Conservation (phyloP, 2,113 vertebrate species). For the Vicugna pacos region DNA sequence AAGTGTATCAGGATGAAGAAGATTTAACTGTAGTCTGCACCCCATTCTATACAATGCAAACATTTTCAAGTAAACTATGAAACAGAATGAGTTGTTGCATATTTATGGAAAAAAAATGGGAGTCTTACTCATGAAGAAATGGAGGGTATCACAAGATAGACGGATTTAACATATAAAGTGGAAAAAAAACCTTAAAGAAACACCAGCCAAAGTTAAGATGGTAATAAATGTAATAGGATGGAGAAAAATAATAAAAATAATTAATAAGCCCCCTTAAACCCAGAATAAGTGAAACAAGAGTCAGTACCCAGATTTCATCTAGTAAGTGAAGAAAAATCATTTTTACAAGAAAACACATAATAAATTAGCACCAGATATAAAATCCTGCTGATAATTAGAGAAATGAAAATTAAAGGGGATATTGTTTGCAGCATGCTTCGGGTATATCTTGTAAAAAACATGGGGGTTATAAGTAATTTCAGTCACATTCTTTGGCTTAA, state of each 20-base stretch:
- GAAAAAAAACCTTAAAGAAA: not conserved
- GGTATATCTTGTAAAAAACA: not conserved
- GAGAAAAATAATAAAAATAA: not conserved
- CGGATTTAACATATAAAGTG: slow-evolving; percentile 13
- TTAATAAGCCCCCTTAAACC: not conserved
- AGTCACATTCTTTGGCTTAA: slow-evolving; percentile 4
- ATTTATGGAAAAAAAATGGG: not conserved
- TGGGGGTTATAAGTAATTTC: not conserved
- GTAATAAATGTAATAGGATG: not conserved
- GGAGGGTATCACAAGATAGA: not conserved
- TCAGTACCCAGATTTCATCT: not conserved
- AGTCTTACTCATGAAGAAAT: not conserved
- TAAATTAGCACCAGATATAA: not conserved
- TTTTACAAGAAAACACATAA: not conserved
- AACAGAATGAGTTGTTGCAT: not conserved
- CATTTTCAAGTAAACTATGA: not conserved
- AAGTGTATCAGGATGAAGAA: not conserved
- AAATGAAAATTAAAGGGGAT: not conserved
- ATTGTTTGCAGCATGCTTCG: not conserved
- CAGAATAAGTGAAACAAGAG: slow-evolving; percentile 1
- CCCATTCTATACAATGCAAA: not conserved
- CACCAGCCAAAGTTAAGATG: not conserved
- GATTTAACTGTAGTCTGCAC: not conserved
- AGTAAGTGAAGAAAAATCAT: not conserved
- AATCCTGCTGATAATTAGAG: not conserved